Base-by-base conservation (phyloP, 2,113 vertebrate species). In the Gasterosteus aculeatus region DNA sequence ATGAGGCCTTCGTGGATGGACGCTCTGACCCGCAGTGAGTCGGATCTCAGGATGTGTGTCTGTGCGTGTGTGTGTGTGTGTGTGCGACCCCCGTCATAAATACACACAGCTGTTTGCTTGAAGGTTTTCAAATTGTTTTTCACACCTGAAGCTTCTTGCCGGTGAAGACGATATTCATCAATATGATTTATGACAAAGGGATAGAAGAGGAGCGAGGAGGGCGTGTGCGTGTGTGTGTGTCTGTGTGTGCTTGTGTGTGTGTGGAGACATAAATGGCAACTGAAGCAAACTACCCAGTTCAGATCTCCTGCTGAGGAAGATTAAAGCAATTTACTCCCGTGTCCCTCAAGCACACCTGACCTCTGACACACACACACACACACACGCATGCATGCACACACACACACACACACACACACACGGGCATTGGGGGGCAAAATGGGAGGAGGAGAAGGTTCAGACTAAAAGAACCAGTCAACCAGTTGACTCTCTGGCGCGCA, bases 291-390 rank as follows among this genome's bases (percentile, higher is more conserved):
- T 8, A 31, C 22, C 4, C 31, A 14, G 18, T 49, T 69, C 35
- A 68, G 22, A 8, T 29, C 7, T 41, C 31, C 31, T 16, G 63
- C 63, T 46, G 62, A 68, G 9, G 26, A 75, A 65, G 66, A 70
- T 70, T 70, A 75, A 58, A 65, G 60, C 72, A 29, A 74, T 70
- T 70, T 42, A 59, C 66, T 53, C 16, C 31, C 18, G 49, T 35
- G 29, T 66, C 22, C 60, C 26, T 31, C 41, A 49, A 19, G 47
- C 53, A 59, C 42, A 59, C n/a, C 14, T 33, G 26, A 14, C 38
- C 33, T n/a, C 46, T 9, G 10, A 1, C 15, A 51, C 59, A 15
- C 42, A 44, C 26, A 4, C 10, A 71, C 41, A 47, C 39, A 58
- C 49, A 39, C 49, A 42, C 60, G 42, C 58, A 7, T 14, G 16